Evolutionary conservation across 1,140 invertebrate species (phyloP).

Genomic region (Spodoptera frugiperda): DNA sequence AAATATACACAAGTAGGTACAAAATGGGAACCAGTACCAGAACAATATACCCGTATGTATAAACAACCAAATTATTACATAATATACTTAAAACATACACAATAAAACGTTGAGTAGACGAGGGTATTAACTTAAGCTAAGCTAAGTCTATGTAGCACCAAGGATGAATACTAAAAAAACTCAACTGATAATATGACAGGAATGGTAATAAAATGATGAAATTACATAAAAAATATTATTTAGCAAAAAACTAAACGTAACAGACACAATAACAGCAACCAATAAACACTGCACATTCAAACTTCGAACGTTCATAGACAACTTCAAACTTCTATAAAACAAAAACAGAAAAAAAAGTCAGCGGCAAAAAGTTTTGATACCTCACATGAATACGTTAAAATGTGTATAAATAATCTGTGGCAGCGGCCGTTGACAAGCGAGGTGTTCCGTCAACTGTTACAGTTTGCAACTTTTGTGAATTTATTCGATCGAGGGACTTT

Average conservation of each 20-base stretch:
- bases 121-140: no score
- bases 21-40: no score
- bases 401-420: conserved; percentile 33
- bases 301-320: neutral
- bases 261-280: no score
- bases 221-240: neutral
- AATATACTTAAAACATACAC: no score
- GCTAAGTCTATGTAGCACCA: no score
- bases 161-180: no score
- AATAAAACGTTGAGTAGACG: no score
- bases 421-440: conserved; percentile 17
- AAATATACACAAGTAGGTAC: no score
- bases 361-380: neutral
- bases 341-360: conserved; percentile 10
- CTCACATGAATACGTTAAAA: conserved; percentile 23
- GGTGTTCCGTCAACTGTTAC: conserved; percentile 25
- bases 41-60: no score
- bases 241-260: no score
- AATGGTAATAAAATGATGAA: conserved; percentile 19
- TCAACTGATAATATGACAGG: no score
- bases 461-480: conserved; percentile 40
- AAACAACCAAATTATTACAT: no score
- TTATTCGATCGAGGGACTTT: conserved; percentile 1
- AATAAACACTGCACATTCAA: neutral
- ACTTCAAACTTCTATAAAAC: conserved; percentile 1